phyloP scores from a whole-genome alignment of 2,797 vertebrate genomes.

The Pseudochirops cupreus region DNA sequence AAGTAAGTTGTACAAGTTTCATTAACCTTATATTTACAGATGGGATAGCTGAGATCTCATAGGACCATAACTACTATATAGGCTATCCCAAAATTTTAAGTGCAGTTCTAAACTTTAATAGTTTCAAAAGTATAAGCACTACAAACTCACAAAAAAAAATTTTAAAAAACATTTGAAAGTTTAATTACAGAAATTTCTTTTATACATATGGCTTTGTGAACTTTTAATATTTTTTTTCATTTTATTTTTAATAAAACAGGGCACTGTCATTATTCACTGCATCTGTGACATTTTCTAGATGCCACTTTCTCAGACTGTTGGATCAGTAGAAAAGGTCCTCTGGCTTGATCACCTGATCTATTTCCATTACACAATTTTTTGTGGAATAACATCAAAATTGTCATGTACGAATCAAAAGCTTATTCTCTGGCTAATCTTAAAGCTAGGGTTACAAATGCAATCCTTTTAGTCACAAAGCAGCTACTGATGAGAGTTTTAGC shows the following conservation, averaged over 20 bases:
- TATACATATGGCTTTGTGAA: background rate
- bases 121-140: background rate
- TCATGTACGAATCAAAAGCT: background rate
- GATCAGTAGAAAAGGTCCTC: background rate
- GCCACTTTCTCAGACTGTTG: background rate
- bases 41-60: background rate
- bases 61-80: background rate
- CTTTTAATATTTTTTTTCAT: background rate
- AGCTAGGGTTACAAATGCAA: background rate
- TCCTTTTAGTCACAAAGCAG: background rate
- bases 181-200: background rate
- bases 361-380: background rate
- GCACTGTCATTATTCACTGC: background rate
- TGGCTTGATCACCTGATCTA: background rate
- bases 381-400: background rate
- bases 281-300: background rate
- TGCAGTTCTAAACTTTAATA: background rate
- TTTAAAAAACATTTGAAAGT: background rate
- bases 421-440: background rate
- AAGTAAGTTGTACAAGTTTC: background rate
- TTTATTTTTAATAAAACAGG: background rate
- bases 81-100: background rate
- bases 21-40: background rate
- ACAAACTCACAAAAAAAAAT: background rate
- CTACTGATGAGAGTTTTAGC: background rate